Conservation (phyloP, 2,113 vertebrate species). For the Bujurquina vittata region DNA sequence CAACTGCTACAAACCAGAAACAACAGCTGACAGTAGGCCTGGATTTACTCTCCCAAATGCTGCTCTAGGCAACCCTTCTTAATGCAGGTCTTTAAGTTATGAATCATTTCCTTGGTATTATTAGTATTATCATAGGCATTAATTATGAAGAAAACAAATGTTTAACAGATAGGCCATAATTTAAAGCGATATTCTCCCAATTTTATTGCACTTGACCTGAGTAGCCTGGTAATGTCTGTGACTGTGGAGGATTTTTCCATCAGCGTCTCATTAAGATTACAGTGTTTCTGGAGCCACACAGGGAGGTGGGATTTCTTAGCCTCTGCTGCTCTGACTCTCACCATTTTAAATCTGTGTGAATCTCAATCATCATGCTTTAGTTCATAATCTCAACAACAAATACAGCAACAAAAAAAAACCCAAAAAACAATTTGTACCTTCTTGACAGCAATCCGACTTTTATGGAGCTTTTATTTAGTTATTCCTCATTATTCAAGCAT, state of each 20-base stretch:
- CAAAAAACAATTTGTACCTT: neutral
- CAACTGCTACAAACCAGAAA: slow-evolving; percentile 42
- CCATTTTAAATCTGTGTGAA: no score
- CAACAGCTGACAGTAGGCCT: slow-evolving; percentile 44
- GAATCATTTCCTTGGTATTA: neutral
- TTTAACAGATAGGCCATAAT: neutral
- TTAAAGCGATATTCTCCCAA: neutral
- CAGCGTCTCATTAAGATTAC: no score
- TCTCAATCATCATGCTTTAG: neutral
- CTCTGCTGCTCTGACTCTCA: neutral
- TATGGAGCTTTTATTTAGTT: neutral
- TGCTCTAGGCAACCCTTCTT: neutral
- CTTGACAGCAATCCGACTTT: no score
- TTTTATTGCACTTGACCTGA: no score
- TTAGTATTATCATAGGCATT: neutral
- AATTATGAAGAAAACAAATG: neutral
- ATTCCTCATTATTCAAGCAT: neutral
- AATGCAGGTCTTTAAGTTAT: neutral
- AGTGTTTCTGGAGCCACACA: neutral
- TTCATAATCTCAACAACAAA: no score
- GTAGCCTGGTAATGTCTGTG: no score
- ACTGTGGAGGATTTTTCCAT: no score
- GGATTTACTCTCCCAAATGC: slow-evolving; percentile 33
- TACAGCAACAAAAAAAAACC: no score
- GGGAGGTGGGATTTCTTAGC: neutral